Base-by-base conservation (phyloP, 1,140 invertebrate genomes). In the Ridgeia piscesae region DNA sequence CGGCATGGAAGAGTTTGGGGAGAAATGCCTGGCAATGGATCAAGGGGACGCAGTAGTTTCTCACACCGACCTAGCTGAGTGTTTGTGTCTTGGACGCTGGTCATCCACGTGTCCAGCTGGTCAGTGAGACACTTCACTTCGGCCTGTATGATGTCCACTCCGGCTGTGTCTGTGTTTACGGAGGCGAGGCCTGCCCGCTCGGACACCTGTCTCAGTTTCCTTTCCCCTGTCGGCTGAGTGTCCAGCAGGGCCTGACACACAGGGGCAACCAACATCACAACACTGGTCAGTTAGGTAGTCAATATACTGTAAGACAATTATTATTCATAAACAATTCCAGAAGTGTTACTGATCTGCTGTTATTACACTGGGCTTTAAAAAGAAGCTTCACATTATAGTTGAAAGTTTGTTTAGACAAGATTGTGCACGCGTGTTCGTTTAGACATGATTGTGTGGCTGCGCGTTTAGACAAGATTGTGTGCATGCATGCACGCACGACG, bases 101-200 rank as follows among this genome's bases (percentile, higher is more conserved):
- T 33, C 17, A 21, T 34, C 92, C 92, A 92, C 6, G 77, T 35
- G 33, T 92, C 92, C 34, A 89, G 42, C 35, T 91, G 42, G 48
- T 92, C 92, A 91, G 42, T 17, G 11, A 92, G 31, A 31, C 42
- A 91, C 93, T 98, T 97, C 91, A 98, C 97, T 94, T 98, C 97
- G 94, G 97, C 97, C 33, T 97, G 96, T 35, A 99, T 96, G 9
- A 96, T 96, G 11, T 97, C 96, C 95, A 99, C 98, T 4, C 98
- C 98, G 92, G 96, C 96, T 33, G 97, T 95, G 93, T 97, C 97
- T 0, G 98, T 99, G 94, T 98, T 97, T 92, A 94, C 94, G 33
- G 95, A 91, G 4, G 94, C 94, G 58, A 94, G 94, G 89, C 95
- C 94, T 35, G 94, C 95, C 89, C 94, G 93, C 17, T 93, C 91